A percentile compares a stretch with the other conserved stretches of the same genome.
Conservation (phyloP, 2,888 invertebrate species). For the Apodemia zela region DNA sequence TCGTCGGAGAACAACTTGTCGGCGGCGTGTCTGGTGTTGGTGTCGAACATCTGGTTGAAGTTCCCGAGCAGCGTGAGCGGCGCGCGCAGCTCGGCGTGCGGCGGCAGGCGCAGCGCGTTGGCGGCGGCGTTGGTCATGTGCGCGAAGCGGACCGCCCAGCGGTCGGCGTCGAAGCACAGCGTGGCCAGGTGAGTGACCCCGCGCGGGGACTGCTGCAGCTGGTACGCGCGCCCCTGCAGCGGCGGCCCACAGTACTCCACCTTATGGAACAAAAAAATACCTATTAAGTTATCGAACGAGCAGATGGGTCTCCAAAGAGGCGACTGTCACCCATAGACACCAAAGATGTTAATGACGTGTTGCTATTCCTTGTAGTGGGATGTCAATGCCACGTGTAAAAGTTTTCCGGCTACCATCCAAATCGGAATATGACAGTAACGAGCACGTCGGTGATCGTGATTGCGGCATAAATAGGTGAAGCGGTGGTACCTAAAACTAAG, state of each 20-base stretch:
- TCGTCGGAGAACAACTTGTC: conserved; percentile 60
- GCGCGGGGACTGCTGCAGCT: conserved; percentile 35
- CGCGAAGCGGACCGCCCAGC: conserved; percentile 42
- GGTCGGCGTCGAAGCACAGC: conserved; percentile 63
- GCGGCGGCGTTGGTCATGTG: conserved; percentile 41
- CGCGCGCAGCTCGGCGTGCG: conserved; percentile 46
- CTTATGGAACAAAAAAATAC: too few species aligned
- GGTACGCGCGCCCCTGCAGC: conserved; percentile 65
- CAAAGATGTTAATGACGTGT: too few species aligned
- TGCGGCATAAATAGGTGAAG: too few species aligned
- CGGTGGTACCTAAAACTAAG: too few species aligned
- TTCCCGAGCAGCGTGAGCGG: conserved; percentile 67
- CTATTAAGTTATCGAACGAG: too few species aligned
- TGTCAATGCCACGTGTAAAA: too few species aligned
- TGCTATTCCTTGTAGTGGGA: too few species aligned
- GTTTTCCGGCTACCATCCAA: neutral
- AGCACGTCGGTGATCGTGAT: too few species aligned
- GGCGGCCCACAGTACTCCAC: conserved; percentile 56
- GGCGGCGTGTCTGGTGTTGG: conserved; percentile 53
- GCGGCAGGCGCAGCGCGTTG: conserved; percentile 40
- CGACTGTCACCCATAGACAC: too few species aligned
- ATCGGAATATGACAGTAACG: neutral
- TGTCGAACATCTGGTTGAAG: conserved; percentile 73
- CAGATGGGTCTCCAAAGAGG: too few species aligned
- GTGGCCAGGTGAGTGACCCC: conserved; percentile 53